Evolutionary conservation across 1,140 invertebrate genomes (phyloP).

Genomic region (Uloborus diversus): DNA sequence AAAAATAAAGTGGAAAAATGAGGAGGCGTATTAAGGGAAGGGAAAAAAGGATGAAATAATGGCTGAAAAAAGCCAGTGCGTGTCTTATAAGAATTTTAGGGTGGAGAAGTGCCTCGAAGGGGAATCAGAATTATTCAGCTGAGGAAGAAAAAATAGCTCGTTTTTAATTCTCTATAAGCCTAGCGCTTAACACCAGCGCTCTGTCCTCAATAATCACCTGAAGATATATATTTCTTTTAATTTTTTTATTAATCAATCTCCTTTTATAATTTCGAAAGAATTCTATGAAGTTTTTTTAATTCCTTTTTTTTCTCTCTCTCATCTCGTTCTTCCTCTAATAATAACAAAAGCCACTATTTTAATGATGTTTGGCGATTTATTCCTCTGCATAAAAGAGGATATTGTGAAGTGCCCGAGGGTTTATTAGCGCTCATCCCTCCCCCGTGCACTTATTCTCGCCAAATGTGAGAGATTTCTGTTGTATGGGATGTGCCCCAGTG

Average conservation of each 20-base stretch:
- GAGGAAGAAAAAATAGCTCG: constrained; percentile 18
- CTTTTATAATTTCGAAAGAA: not conserved
- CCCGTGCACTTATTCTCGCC: not conserved
- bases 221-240: constrained; percentile 38
- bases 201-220: constrained; percentile 35
- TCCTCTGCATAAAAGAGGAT: constrained; percentile 30
- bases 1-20: constrained; percentile 6
- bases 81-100: constrained; percentile 34
- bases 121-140: constrained; percentile 15
- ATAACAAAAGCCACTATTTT: constrained; percentile 47
- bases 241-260: constrained; percentile 50
- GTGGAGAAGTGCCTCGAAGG: not conserved
- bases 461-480: not conserved
- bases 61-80: constrained; percentile 2
- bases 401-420: constrained; percentile 32
- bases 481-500: not conserved
- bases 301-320: not conserved
- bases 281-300: not conserved
- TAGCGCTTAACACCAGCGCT: constrained; percentile 25
- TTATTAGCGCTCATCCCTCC: constrained; percentile 15
- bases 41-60: not conserved
- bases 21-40: not conserved
- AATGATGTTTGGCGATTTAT: constrained; percentile 54
- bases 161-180: constrained; percentile 52
- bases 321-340: constrained; percentile 3